A percentile compares a stretch with the other conserved stretches of the same genome.
Evolutionary conservation across 2,797 vertebrate species (phyloP).

Genomic region (Arnoldichthys spilopterus): DNA sequence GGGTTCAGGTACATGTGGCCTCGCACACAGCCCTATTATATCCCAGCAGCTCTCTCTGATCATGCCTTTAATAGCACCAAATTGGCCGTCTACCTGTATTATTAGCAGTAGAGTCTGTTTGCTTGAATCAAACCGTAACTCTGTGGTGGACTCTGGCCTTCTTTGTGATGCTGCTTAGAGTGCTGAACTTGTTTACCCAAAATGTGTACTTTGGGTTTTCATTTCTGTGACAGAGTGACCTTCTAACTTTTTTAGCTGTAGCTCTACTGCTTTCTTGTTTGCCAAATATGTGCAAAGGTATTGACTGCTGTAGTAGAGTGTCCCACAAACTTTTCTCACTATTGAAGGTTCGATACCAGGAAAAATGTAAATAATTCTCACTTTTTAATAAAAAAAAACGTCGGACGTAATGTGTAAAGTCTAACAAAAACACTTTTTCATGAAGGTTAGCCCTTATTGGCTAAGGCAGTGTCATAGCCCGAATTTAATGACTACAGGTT

Average conservation of each 20-base stretch:
- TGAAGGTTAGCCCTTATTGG: too few relatives aligned
- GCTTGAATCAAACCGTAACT: conserved; percentile 50
- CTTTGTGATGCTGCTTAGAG: conserved; percentile 47
- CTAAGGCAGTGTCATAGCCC: too few relatives aligned
- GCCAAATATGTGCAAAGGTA: not conserved
- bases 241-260: not conserved
- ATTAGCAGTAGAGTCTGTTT: conserved; percentile 53
- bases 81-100: conserved; percentile 54
- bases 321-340: not conserved
- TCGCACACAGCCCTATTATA: conserved; percentile 38
- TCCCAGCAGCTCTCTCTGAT: conserved; percentile 41
- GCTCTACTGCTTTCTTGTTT: conserved; percentile 1
- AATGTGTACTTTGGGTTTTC: conserved; percentile 21
- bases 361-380: not conserved
- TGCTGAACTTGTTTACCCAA: conserved; percentile 39
- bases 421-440: not conserved
- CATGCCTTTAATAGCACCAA: conserved; percentile 60
- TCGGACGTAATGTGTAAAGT: not conserved
- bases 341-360: not conserved
- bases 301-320: not conserved
- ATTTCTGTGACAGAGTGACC: not conserved
- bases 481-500: not conserved
- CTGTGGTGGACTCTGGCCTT: conserved; percentile 33
- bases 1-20: conserved; percentile 32
- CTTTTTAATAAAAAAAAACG: not conserved